phyloP scores from a whole-genome alignment of 1,140 invertebrate genomes.

The Psix sp. region DNA sequence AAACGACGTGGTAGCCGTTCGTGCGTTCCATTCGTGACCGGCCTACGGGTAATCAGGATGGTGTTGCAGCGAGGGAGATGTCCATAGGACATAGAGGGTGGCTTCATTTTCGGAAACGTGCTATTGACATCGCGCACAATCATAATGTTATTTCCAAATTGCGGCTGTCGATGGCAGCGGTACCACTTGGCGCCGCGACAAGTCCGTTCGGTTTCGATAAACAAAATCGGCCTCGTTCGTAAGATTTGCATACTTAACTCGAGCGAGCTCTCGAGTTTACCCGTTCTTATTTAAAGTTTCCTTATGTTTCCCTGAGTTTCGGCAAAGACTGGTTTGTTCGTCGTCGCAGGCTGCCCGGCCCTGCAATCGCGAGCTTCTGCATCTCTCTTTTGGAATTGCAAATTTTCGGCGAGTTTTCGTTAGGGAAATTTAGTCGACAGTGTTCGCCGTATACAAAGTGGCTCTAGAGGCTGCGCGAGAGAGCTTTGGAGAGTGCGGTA shows the following conservation, averaged over 20 bases:
- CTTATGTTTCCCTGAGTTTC: conserved; percentile 57
- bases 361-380: conserved; percentile 23
- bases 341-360: conserved; percentile 12
- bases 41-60: conserved; percentile 65
- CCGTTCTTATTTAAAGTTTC: conserved; percentile 58
- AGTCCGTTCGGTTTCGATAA: conserved; percentile 49
- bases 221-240: conserved; percentile 39
- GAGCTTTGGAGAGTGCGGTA: conserved; percentile 61
- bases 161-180: conserved; percentile 12
- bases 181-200: conserved; percentile 24
- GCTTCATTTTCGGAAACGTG: conserved; percentile 65
- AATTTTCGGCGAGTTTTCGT: conserved; percentile 76
- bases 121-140: conserved; percentile 51
- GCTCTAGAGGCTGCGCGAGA: conserved; percentile 70
- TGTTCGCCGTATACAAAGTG: conserved; percentile 75
- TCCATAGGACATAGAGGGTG: conserved; percentile 42
- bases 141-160: conserved; percentile 51
- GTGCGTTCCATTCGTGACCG: conserved; percentile 74
- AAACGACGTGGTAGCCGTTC: conserved; percentile 66
- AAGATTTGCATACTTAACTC: conserved; percentile 59
- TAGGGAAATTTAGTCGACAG: conserved; percentile 74
- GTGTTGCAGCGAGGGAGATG: conserved; percentile 32
- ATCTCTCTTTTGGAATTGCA: conserved; percentile 75
- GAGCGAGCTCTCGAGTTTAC: conserved; percentile 35
- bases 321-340: conserved; percentile 48